Evolutionary conservation across 2,888 invertebrate genomes (phyloP).

Genomic region (Camponotus fellah): DNA sequence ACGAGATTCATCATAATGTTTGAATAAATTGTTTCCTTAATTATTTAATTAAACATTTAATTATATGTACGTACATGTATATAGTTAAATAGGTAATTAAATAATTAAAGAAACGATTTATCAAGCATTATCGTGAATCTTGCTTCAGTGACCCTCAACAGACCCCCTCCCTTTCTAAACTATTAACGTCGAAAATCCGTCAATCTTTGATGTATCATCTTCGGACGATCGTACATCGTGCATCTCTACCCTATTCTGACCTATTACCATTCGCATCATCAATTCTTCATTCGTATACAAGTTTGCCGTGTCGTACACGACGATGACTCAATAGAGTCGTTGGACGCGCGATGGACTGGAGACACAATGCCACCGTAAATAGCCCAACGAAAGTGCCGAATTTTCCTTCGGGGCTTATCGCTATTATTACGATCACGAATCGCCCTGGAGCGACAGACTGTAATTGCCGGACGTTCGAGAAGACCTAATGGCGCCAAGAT

Average conservation of each 20-base stretch:
- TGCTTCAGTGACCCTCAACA: background rate
- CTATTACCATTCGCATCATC: constrained; percentile 46
- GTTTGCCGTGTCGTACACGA: constrained; percentile 23
- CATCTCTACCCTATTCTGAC: constrained; percentile 31
- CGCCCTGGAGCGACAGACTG: constrained; percentile 72
- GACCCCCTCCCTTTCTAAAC: background rate
- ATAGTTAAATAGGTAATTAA: background rate
- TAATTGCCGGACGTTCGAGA: constrained; percentile 73
- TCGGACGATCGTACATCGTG: constrained; percentile 23
- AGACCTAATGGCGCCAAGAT: constrained; percentile 69
- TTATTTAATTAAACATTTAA: no score
- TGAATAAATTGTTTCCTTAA: no score
- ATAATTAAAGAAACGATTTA: background rate
- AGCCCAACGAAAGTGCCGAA: constrained; percentile 65
- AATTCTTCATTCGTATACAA: constrained; percentile 53
- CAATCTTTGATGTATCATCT: constrained; percentile 35
- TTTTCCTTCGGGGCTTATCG: constrained; percentile 66
- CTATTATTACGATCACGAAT: constrained; percentile 69
- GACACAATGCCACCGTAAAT: constrained; percentile 64
- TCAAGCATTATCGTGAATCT: background rate
- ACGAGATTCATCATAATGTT: no score
- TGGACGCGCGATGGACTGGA: constrained; percentile 30
- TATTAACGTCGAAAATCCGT: constrained; percentile 46
- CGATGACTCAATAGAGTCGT: constrained; percentile 54
- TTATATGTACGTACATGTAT: background rate